Conservation (phyloP, 53 echinoderm and acorn worm genomes). For the Mesocentrotus franciscanus region DNA sequence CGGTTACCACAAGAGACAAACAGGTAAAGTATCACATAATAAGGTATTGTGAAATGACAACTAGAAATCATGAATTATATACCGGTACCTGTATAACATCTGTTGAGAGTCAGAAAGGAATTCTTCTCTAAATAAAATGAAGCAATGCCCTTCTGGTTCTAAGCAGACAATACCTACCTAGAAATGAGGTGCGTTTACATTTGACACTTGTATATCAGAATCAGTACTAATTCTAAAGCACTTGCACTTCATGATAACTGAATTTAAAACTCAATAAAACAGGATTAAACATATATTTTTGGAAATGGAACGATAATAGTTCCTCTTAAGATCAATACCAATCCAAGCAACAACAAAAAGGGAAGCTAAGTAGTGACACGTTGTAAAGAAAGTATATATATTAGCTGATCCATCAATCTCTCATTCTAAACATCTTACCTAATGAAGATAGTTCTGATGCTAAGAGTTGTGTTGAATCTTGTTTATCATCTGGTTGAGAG, state of each 20-base stretch:
- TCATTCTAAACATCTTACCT: slow-evolving; percentile 58
- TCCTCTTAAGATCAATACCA: background rate
- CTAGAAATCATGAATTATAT: background rate
- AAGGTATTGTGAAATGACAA: background rate
- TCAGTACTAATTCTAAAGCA: too few species aligned
- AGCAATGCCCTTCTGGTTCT: background rate
- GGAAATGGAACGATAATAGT: background rate
- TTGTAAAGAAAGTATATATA: background rate
- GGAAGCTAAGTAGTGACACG: background rate
- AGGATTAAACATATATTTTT: background rate
- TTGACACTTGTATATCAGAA: too few species aligned
- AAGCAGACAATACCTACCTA: background rate
- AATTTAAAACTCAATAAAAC: too few species aligned
- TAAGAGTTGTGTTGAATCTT: slow-evolving; percentile 70
- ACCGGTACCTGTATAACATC: background rate
- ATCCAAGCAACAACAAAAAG: background rate
- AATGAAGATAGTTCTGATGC: slow-evolving; percentile 82
- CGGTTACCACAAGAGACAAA: background rate
- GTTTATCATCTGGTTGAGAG: background rate
- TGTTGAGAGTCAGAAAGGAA: background rate
- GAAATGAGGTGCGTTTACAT: too few species aligned
- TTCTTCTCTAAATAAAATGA: background rate
- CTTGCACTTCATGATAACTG: too few species aligned
- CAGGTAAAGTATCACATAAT: background rate
- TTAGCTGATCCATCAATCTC: background rate